Conservation (phyloP, 2,888 invertebrate species). For the Nasonia oneida region DNA sequence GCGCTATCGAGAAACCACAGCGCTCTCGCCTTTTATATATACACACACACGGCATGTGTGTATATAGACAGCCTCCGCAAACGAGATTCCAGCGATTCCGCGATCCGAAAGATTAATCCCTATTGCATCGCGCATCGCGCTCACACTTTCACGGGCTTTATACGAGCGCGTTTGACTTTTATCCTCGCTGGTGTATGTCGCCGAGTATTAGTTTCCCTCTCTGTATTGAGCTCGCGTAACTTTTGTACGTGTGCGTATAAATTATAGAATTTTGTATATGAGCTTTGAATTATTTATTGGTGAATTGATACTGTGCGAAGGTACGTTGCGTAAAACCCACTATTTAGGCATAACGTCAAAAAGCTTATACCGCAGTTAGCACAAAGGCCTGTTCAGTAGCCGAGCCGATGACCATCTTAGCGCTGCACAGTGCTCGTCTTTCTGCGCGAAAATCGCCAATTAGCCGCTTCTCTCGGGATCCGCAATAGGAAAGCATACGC, state of each 20-base stretch:
- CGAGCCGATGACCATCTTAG: background rate
- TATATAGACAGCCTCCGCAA: conserved; percentile 29
- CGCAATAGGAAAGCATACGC: conserved; percentile 9
- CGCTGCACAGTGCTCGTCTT: background rate
- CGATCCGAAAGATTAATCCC: conserved; percentile 59
- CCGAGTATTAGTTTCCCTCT: background rate
- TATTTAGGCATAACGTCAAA: background rate
- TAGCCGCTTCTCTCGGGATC: background rate
- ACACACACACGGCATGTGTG: background rate
- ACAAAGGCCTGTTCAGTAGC: background rate
- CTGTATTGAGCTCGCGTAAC: background rate
- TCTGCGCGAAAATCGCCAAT: conserved; percentile 13
- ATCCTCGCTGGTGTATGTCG: background rate
- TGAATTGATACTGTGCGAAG: background rate
- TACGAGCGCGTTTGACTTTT: background rate
- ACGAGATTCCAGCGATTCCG: conserved; percentile 59
- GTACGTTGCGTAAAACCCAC: background rate
- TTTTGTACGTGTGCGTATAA: background rate
- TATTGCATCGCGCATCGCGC: conserved; percentile 37
- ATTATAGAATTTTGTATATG: background rate
- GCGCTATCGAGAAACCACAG: conserved; percentile 41
- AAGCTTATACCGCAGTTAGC: too few relatives aligned
- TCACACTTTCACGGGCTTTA: conserved; percentile 26
- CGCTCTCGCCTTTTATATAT: conserved; percentile 33
- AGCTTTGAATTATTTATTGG: background rate